These are phyloP conservation scores for Microtus montanus DNA, from an alignment of 2,113 vertebrate species.

Conservation along the genomic window DNA sequence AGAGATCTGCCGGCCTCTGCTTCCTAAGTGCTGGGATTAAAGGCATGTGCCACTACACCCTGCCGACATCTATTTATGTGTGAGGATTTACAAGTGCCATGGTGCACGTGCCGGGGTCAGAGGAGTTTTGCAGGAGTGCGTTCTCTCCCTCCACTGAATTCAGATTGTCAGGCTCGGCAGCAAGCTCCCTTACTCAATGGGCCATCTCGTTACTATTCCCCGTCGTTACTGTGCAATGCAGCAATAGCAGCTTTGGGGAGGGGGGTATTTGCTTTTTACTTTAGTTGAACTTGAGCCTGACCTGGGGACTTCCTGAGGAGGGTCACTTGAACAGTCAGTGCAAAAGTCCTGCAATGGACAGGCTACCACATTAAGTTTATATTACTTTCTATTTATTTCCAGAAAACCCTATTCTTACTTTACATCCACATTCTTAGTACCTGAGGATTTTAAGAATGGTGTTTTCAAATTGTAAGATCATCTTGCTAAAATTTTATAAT, in stretches of 20 bases:
- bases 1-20: too few species aligned
- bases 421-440: neutral
- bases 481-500: constrained; percentile 18
- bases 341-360: neutral
- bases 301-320: neutral
- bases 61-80: too few species aligned
- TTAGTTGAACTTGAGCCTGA: neutral
- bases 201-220: neutral
- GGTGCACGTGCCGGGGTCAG: too few species aligned
- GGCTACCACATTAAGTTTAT: neutral
- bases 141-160: neutral
- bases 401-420: neutral
- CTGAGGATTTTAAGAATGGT: neutral
- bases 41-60: too few species aligned
- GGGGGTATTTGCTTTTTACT: neutral
- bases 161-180: neutral
- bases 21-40: too few species aligned
- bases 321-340: neutral
- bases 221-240: neutral
- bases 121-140: too few species aligned
- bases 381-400: neutral
- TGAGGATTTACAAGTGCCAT: too few species aligned
- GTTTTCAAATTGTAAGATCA: constrained; percentile 18
- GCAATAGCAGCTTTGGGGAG: neutral
- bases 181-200: neutral